Evolutionary conservation across 1,140 invertebrate genomes (phyloP).

Genomic region (Cephus cinctus): DNA sequence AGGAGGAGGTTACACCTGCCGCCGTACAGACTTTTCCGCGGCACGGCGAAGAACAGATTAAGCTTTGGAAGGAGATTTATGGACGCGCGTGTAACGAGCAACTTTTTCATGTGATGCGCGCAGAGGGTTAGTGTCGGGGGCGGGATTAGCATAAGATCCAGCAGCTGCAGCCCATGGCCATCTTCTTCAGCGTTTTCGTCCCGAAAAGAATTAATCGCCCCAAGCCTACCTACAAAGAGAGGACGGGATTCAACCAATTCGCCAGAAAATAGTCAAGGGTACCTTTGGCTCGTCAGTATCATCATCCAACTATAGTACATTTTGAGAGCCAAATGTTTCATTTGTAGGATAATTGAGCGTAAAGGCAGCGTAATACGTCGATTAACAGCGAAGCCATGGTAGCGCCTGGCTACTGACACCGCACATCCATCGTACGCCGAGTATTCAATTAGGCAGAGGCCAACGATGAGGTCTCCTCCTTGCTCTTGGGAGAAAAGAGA

Average conservation of each 20-base stretch:
- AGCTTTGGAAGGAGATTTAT: constrained; percentile 45
- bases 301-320: no score
- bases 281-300: constrained; percentile 8
- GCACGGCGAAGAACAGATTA: constrained; percentile 35
- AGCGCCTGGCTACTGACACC: constrained; percentile 17
- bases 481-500: no score
- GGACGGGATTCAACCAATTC: no score
- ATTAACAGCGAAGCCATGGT: constrained; percentile 11
- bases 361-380: constrained; percentile 13
- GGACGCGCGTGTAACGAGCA: constrained; percentile 43
- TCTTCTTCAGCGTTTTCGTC: no score
- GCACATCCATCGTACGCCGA: constrained; percentile 24
- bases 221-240: not conserved
- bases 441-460: constrained; percentile 27
- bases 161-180: constrained; percentile 34
- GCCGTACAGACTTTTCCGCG: constrained; percentile 23
- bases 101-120: constrained; percentile 41
- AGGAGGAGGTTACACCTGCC: constrained; percentile 22
- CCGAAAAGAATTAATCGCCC: not conserved
- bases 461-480: constrained; percentile 3
- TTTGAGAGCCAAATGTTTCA: no score
- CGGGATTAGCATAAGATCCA: constrained; percentile 45
- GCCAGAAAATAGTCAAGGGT: not conserved
- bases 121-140: constrained; percentile 32
- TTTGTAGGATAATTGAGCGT: constrained; percentile 17